Evolutionary conservation across 2,888 invertebrate species (phyloP).

Genomic region (Suillia variegata): DNA sequence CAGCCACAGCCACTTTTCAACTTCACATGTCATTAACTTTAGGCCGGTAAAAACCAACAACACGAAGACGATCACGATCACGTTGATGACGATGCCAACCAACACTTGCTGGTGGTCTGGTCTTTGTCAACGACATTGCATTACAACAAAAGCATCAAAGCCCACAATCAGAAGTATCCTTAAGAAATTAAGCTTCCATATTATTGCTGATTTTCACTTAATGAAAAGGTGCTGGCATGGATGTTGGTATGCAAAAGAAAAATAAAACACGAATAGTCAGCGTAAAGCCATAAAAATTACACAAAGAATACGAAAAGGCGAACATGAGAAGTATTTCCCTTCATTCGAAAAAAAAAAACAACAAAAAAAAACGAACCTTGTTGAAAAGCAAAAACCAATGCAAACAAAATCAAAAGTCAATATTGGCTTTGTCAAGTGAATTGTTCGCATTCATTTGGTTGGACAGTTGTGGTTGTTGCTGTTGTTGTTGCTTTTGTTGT

Average conservation of each 20-base stretch:
- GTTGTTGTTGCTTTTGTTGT: too few species aligned
- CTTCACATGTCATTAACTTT: constrained; percentile 35
- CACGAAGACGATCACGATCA: too few species aligned
- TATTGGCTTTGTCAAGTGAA: constrained; percentile 33
- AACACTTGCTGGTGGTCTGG: constrained; percentile 20
- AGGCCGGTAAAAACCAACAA: constrained; percentile 21
- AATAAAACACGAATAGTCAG: background rate
- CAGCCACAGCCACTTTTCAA: constrained; percentile 29
- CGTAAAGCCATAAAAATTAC: constrained; percentile 3
- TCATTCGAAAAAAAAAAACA: too few species aligned
- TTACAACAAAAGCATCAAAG: constrained; percentile 13
- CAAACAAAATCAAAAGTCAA: constrained; percentile 38
- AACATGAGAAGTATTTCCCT: too few species aligned
- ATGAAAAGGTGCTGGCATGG: background rate
- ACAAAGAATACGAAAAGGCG: background rate
- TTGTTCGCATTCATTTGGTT: background rate
- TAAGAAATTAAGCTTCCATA: constrained; percentile 17
- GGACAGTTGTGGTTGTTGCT: background rate
- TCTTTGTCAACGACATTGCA: constrained; percentile 11
- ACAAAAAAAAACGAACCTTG: too few species aligned
- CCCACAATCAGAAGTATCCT: constrained; percentile 14
- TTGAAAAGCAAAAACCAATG: too few species aligned
- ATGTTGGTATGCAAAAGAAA: background rate
- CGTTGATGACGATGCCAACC: constrained; percentile 8
- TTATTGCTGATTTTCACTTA: background rate